Evolutionary conservation across 2,888 invertebrate genomes (phyloP), one percentile per base, ranked within the genome.

Genomic region (Sepioteuthis lessoniana): DNA sequence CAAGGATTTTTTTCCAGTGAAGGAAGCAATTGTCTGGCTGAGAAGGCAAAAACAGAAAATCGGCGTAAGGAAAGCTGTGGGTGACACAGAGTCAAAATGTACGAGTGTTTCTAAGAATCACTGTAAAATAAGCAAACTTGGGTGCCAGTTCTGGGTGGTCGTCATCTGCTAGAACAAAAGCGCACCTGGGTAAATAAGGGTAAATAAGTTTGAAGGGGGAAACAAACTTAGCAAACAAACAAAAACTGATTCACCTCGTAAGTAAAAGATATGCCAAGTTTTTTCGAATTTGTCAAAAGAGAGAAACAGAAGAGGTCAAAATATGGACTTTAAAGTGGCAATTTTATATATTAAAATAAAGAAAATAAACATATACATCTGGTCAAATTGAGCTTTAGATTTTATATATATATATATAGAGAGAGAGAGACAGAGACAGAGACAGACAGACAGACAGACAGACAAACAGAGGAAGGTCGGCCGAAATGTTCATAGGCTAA

Each of bases 111-210:
- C n/a, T 76, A 0, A 13, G 76, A 76, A 76, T 13, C 76, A 76
- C n/a, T 4, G n/a, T 76, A 76, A 76, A 76, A 76, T 76, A 76
- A 76, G 76, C 76, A 76, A 76, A 76, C 76, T 76, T 76, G 76
- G n/a, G 10, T 76, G 76, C 76, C 76, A 35, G 35, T n/a, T 76
- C n/a, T 76, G 76, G 76, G 76, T 76, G 76, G 76, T 76, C 35
- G 76, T n/a, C 76, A 76, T 76, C 76, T 76, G 76, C 25, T 35
- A 76, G 76, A 76, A 76, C 76, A 76, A 76, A 76, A 76, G 76
- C 76, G 19, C 76, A 76, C 76, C 76, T 76, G 76, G 76, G 76
- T 76, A 76, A 76, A 76, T 76, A 76, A 35, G 16, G n/a, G 16
- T 35, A 13, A 35, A 16, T 76, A 4, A n/a, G 13, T n/a, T 13